Evolutionary conservation across 2,113 vertebrate species (phyloP), one percentile per base, ranked within the genome.

Genomic region (Anguilla rostrata): DNA sequence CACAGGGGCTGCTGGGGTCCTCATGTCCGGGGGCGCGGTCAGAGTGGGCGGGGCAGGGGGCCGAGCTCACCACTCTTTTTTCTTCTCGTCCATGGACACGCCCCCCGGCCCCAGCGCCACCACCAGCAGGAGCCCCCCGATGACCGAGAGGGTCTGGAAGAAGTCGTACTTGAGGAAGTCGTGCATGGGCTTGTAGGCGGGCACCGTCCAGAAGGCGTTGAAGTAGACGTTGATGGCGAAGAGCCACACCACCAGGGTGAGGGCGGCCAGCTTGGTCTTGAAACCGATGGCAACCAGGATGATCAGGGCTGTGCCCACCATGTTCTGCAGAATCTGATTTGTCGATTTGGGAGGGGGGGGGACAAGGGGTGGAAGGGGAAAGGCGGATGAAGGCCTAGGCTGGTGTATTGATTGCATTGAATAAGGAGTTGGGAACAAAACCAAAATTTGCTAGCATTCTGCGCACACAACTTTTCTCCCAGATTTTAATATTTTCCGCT

Each of bases 51-150:
- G 46, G 29, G n/a, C 49, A 12, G n/a, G 22, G 39, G 43, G 18
- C 18, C 18, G 49, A 1, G 22, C 34, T 75, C 43, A 99, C 98
- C 98, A 99, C 91, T 99, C 98, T 85, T 99, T 99, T 92, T 99
- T 99, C 94, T 99, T 99, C 95, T 99, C 98, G 66, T 99, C 98
- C 98, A 99, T 99, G 91, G 98, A 99, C 86, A 99, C 98, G 0
- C 98, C 98, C 0, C 98, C 98, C 0, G 98, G 98, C 46, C 98
- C 98, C n/a, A 99, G 96, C 0, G 98, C 98, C 92, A 99, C 98
- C 91, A 99, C 97, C 0, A 99, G 92, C 49, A 99, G 97, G 86
- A 99, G 93, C 81, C 98, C 98, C 5, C 98, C 98, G 15, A 99
- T 98, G 86, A 99, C 98, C 0, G 98, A 99, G 91, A 97, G 98